These are phyloP conservation scores for Eupithecia insigniata DNA, from an alignment of 2,888 invertebrate genomes.

Conservation along the genomic window DNA sequence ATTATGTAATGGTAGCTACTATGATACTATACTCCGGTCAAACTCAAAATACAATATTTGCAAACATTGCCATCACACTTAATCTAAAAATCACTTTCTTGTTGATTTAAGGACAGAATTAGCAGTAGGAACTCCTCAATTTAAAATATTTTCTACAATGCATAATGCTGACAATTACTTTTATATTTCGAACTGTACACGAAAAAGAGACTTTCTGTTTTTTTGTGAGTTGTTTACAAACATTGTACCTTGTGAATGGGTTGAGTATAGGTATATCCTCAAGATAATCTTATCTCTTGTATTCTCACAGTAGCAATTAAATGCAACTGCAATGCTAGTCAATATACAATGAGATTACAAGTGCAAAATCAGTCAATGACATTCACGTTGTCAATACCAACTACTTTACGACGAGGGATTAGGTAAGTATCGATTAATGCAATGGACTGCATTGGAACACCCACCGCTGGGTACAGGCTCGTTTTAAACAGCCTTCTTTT, in stretches of 20 bases:
- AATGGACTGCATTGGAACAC: not conserved
- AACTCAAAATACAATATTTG: not conserved
- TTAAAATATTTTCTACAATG: too few species aligned
- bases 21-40: not conserved
- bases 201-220: too few species aligned
- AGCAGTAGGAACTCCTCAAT: too few species aligned
- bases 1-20: not conserved
- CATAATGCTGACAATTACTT: too few species aligned
- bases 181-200: too few species aligned
- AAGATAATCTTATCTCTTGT: slow-evolving; percentile 22
- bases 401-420: slow-evolving; percentile 5
- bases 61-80: too few species aligned
- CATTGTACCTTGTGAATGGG: not conserved
- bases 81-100: too few species aligned
- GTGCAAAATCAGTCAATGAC: slow-evolving; percentile 25
- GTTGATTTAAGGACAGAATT: too few species aligned
- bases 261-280: not conserved
- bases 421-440: not conserved
- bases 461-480: not conserved
- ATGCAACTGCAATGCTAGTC: slow-evolving; percentile 15
- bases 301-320: slow-evolving; percentile 11
- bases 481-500: not conserved
- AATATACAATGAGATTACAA: slow-evolving; percentile 13
- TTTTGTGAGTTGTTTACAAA: too few species aligned
- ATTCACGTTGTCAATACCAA: slow-evolving; percentile 7